A percentile compares a stretch with the other conserved stretches of the same genome.
phyloP scores from a whole-genome alignment of 2,113 vertebrate species.

The Crotalus helleri region DNA sequence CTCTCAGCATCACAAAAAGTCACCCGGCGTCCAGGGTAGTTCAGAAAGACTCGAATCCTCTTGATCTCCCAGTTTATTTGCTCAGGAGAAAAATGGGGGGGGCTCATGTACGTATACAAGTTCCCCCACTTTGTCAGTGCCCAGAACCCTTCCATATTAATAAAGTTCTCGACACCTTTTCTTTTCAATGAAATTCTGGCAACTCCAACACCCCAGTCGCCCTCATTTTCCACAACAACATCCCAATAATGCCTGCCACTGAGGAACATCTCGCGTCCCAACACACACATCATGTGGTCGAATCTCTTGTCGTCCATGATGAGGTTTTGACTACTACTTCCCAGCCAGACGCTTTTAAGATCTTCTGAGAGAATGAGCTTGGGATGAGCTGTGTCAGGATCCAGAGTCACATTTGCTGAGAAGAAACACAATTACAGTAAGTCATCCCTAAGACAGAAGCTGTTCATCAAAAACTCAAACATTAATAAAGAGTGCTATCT shows the following conservation, averaged over 20 bases:
- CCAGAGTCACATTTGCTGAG: not conserved
- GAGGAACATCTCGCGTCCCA: not conserved
- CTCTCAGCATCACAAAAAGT: not conserved
- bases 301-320: not conserved
- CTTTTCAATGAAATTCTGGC: not conserved
- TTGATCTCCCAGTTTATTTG: not conserved
- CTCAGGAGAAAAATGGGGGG: accelerated
- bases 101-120: not conserved
- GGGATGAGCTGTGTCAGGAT: not conserved
- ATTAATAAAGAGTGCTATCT: not conserved
- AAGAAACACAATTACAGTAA: not conserved
- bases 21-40: not conserved
- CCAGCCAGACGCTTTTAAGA: not conserved
- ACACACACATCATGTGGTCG: not conserved
- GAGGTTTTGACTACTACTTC: no score
- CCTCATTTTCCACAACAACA: not conserved
- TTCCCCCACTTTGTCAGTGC: not conserved
- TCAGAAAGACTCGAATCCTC: not conserved
- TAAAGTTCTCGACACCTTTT: not conserved
- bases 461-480: not conserved
- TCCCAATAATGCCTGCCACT: not conserved
- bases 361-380: not conserved
- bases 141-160: not conserved
- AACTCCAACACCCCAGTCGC: not conserved
- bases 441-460: not conserved